These are phyloP conservation scores for Dione vanillae DNA, from an alignment of 2,888 invertebrate species.

Conservation along the genomic window DNA sequence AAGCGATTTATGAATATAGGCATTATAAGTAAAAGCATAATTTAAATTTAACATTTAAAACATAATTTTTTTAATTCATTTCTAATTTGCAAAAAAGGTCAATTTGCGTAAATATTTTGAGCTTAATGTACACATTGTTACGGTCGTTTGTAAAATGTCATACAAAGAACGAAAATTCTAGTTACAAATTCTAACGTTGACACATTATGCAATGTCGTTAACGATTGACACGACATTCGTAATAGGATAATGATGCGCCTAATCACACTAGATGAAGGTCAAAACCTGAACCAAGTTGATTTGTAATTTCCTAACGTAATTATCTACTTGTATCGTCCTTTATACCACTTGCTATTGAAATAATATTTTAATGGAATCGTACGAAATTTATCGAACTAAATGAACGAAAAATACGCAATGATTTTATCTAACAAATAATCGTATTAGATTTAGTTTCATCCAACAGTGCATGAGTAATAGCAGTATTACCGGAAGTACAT, in stretches of 20 bases:
- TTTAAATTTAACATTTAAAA: background rate
- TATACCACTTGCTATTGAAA: background rate
- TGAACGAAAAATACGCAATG: background rate
- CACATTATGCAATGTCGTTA: conserved; percentile 24
- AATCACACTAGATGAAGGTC: conserved; percentile 51
- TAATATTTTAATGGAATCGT: background rate
- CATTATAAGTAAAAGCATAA: background rate
- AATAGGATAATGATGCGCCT: conserved; percentile 61
- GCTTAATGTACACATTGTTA: no score
- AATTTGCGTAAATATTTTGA: no score
- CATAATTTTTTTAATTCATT: no score
- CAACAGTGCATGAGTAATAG: background rate
- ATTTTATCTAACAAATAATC: background rate
- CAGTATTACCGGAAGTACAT: conserved; percentile 11
- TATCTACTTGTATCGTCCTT: conserved; percentile 12
- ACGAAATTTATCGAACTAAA: background rate
- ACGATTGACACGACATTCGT: conserved; percentile 45
- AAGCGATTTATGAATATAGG: conserved; percentile 25
- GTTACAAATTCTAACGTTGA: conserved; percentile 3
- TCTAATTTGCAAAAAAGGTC: no score
- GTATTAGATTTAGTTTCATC: background rate
- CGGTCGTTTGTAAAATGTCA: no score
- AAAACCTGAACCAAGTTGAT: conserved; percentile 40
- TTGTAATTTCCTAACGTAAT: conserved; percentile 32
- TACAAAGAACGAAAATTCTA: background rate